Base-by-base conservation (phyloP, 1,140 invertebrate species). In the Eubasilissa regina region DNA sequence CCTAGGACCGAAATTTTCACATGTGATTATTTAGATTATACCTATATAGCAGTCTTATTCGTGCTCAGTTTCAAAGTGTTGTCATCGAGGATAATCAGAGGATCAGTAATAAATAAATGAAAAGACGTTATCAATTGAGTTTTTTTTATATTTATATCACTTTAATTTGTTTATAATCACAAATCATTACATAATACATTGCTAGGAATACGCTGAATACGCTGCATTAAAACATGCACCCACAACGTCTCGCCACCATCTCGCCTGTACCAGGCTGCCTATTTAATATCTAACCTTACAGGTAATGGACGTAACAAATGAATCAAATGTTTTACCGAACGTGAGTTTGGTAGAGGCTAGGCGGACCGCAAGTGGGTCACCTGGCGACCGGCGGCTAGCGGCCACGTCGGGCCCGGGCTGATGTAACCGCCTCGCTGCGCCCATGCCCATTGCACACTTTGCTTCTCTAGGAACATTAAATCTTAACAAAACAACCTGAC, bases 221-320 rank as follows among this genome's bases (percentile, higher is more conserved):
- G 51, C 35, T 73, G 78, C 78, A 79, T 79, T 79, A 79, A 79
- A 79, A 79, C 78, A 79, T 79, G 78, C 78, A 79, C 21, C 55
- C n/a, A 8, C 56, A 8, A 78, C 47, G 35, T 45, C n/a, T 47
- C 77, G 68, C 21, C 35, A 19, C 17, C 62, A 13, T 12, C 3
- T 55, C 11, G 55, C 77, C 77, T 78, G 77, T 45, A 73, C 48
- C 77, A 78, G 76, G 76, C 66, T 58, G 21, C 44, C 74, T 77
- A 64, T 77, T 77, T 13, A n/a, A n/a, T 48, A 68, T 10, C 48
- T 77, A 77, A 68, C 45, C 62, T 77, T 70, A 55, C 48, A 70
- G 60, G 60, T 78, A 78, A 72, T 78, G 76, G 76, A 78, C 76
- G 76, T 72, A 56, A 78, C 64, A 72, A 78, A 78, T 13, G 25